These are phyloP conservation scores for Oligia strigilis DNA, from an alignment of 2,888 invertebrate species.

Conservation along the genomic window DNA sequence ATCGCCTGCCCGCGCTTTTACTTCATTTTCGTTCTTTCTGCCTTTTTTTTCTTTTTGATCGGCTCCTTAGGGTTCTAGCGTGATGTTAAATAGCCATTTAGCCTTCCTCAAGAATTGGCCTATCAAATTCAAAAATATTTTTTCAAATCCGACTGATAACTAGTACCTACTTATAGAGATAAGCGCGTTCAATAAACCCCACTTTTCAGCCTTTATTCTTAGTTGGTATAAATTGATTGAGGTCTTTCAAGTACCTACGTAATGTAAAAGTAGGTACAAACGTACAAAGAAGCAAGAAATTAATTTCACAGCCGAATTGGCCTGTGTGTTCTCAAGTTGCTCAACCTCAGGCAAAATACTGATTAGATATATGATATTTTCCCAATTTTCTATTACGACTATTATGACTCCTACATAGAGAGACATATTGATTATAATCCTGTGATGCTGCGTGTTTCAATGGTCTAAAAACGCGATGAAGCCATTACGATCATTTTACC, in stretches of 20 bases:
- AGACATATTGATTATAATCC: background rate
- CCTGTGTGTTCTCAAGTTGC: background rate
- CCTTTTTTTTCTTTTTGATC: background rate
- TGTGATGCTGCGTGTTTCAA: background rate
- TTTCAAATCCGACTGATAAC: background rate
- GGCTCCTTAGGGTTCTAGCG: background rate
- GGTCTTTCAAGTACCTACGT: background rate
- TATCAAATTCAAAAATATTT: background rate
- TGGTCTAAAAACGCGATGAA: background rate
- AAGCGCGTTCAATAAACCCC: background rate
- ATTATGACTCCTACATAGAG: background rate
- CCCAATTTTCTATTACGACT: background rate
- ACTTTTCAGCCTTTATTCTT: too few species aligned
- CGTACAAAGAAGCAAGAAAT: background rate
- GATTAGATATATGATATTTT: background rate
- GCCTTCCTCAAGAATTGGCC: background rate
- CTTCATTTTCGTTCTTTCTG: background rate
- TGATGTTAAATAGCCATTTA: background rate
- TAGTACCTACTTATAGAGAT: background rate
- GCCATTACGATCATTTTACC: background rate
- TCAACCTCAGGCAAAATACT: background rate
- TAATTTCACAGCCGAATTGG: background rate
- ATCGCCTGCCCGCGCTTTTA: background rate
- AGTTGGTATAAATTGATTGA: background rate
- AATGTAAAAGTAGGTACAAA: background rate